phyloP scores from a whole-genome alignment of 1,140 invertebrate genomes.

The Eumeta japonica region DNA sequence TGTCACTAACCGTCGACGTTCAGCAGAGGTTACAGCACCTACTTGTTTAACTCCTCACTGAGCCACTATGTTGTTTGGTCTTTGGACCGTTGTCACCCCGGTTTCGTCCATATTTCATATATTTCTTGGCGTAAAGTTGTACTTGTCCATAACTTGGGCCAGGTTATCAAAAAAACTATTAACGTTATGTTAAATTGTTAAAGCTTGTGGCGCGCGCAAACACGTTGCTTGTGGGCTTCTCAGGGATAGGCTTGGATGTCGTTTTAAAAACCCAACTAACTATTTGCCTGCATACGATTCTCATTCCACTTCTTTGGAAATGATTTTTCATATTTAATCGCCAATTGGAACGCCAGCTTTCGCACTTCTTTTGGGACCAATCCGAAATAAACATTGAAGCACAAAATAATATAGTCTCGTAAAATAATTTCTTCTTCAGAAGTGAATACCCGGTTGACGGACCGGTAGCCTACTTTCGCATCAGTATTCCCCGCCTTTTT shows the following conservation, averaged over 20 bases:
- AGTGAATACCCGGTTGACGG: constrained; percentile 11
- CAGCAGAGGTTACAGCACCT: too few relatives aligned
- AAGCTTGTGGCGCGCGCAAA: too few relatives aligned
- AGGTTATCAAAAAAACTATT: constrained; percentile 1
- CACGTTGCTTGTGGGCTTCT: neutral
- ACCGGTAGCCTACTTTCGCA: constrained; percentile 12
- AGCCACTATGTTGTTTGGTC: too few relatives aligned
- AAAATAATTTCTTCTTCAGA: constrained; percentile 11
- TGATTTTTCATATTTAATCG: constrained; percentile 13
- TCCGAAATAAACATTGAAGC: constrained; percentile 14
- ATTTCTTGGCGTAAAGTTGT: neutral
- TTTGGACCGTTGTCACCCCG: constrained; percentile 2
- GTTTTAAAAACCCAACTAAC: neutral
- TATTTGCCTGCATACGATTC: constrained; percentile 8
- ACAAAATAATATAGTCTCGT: constrained; percentile 15
- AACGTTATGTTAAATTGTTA: too few relatives aligned
- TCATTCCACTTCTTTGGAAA: constrained; percentile 14
- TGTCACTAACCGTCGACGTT: too few relatives aligned
- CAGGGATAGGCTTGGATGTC: constrained; percentile 4
- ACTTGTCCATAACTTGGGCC: neutral
- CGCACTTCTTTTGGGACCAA: constrained; percentile 14
- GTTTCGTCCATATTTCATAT: constrained; percentile 2
- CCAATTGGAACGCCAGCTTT: constrained; percentile 13
- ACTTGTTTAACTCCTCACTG: too few relatives aligned
- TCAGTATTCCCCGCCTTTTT: constrained; percentile 16